phyloP scores from a whole-genome alignment of 53 echinoderm and acorn worm species.

The Luidia sarsii region DNA sequence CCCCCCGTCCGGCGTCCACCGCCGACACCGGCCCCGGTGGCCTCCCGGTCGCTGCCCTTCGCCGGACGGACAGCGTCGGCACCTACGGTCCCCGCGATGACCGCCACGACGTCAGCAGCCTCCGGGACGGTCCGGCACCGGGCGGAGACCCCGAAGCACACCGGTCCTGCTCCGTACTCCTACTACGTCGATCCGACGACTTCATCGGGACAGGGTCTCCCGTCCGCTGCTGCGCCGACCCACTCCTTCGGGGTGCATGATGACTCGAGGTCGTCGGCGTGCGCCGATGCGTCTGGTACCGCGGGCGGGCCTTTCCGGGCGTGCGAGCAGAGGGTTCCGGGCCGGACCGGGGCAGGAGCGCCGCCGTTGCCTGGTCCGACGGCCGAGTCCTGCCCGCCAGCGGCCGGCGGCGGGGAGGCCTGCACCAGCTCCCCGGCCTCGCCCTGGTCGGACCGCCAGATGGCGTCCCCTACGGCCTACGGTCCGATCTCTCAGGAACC shows the following conservation, averaged over 20 bases:
- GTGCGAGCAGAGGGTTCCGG: slow-evolving; percentile 36
- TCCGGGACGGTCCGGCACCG: neutral
- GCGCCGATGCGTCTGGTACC: too few relatives aligned
- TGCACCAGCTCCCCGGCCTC: slow-evolving; percentile 42
- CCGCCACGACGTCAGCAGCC: too few relatives aligned
- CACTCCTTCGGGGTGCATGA: slow-evolving; percentile 26
- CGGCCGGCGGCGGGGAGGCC: slow-evolving; percentile 37
- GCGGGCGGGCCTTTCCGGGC: neutral
- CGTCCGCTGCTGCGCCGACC: slow-evolving; percentile 12
- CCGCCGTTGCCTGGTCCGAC: too few relatives aligned
- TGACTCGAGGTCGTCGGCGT: too few relatives aligned
- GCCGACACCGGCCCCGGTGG: too few relatives aligned
- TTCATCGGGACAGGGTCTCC: neutral
- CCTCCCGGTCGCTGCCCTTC: neutral
- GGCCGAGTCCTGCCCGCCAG: too few relatives aligned
- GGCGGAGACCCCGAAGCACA: too few relatives aligned
- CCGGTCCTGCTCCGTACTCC: too few relatives aligned
- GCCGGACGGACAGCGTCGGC: neutral
- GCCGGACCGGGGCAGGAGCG: too few relatives aligned
- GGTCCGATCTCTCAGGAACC: neutral
- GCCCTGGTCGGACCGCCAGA: slow-evolving; percentile 27
- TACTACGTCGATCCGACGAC: too few relatives aligned
- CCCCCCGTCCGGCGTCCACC: too few relatives aligned
- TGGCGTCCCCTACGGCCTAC: slow-evolving; percentile 11
- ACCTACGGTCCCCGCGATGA: neutral